These are phyloP conservation scores for Conus canariensis DNA, from an alignment of 2,888 invertebrate species.

Conservation along the genomic window DNA sequence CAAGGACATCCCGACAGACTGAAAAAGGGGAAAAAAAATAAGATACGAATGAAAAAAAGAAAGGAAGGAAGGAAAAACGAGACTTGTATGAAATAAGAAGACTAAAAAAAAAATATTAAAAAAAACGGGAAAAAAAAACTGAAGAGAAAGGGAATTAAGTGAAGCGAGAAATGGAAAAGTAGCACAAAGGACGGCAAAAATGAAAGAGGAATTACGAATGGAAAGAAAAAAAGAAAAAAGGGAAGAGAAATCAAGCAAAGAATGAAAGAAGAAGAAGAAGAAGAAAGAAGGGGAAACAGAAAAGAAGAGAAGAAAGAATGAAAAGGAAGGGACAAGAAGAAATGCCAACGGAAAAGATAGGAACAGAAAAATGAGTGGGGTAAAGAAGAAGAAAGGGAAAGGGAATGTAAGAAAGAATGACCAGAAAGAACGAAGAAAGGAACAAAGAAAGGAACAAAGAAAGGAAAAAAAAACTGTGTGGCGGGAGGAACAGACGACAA, in stretches of 20 bases:
- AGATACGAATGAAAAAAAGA: too few relatives aligned
- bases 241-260: neutral
- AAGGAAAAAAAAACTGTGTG: neutral
- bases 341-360: too few relatives aligned
- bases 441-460: neutral
- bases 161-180: neutral
- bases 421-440: neutral
- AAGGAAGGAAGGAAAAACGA: too few relatives aligned
- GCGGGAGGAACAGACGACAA: too few relatives aligned
- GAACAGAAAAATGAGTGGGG: neutral
- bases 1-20: too few relatives aligned
- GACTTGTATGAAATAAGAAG: too few relatives aligned
- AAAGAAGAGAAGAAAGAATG: neutral
- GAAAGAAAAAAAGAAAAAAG: neutral
- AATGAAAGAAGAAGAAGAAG: neutral
- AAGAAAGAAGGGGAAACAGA: neutral
- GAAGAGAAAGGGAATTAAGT: neutral
- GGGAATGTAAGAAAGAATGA: neutral
- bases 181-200: neutral
- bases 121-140: too few relatives aligned
- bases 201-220: neutral
- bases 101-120: too few relatives aligned
- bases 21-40: too few relatives aligned
- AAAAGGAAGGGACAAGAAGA: neutral
- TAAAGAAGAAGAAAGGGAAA: neutral